Base-by-base conservation (phyloP, 2,888 invertebrate genomes). In the Pecten maximus region DNA sequence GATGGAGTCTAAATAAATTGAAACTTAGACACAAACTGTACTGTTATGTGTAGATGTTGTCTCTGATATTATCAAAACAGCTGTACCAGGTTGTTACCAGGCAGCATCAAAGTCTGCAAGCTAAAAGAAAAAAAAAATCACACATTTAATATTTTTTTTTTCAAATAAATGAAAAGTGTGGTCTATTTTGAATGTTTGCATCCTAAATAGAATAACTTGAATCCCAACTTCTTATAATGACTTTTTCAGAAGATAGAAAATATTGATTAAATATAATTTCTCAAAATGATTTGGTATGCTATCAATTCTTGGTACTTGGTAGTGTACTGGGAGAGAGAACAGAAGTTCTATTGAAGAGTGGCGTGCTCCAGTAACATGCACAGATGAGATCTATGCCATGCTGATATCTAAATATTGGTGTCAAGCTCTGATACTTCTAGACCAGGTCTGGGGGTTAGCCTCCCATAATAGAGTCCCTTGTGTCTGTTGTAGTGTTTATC, bases 381-480 rank as follows among this genome's bases (percentile, higher is more conserved):
- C 35, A 35, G 74, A 74, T 74, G 35, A 74, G 74, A 74, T 74
- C 74, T 74, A 2, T 10, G 28, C 74, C 74, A n/a, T 74, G 74
- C 74, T 74, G 74, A 74, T 74, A 74, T 74, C 74, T 74, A 74
- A 74, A 74, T 74, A 74, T 74, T 74, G 74, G 74, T 74, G 74
- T 74, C 74, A 74, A 15, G 35, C 74, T 74, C 35, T 6, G 74
- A 74, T 74, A 74, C 74, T 23, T 28, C 8, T 28, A 15, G 74
- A 15, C 74, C 74, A 74, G 74, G 2, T 35, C 35, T 6, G 10
- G n/a, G n/a, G 74, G 74, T 74, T 35, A 74, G 6, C 8, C 74
- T 74, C 3, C 35, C 15, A 74, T 35, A 74, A 74, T 6, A 74
- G 35, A 35, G 35, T 0, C 35, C 74, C 74, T 74, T 74, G 74